Conservation (phyloP, 2,888 invertebrate species). For the Diarsia dahlii region DNA sequence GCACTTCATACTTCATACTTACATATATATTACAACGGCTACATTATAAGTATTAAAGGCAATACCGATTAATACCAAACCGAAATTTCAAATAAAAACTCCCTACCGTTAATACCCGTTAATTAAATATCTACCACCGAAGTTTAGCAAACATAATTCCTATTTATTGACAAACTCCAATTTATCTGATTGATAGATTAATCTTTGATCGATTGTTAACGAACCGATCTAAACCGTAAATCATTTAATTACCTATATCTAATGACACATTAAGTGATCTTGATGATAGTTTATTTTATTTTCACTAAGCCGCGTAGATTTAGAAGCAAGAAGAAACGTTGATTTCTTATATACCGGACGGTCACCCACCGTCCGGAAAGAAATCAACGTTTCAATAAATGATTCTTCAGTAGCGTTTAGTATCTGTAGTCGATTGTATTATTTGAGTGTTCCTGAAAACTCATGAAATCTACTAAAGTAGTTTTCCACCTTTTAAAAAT, state of each 20-base stretch:
- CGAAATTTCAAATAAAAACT: slow-evolving; percentile 3
- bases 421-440: too few relatives aligned
- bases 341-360: too few relatives aligned
- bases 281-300: slow-evolving; percentile 27
- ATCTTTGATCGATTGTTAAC: slow-evolving; percentile 40
- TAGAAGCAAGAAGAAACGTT: background rate
- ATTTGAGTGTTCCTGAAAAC: background rate
- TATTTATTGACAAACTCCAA: slow-evolving; percentile 53
- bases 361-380: background rate
- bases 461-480: background rate
- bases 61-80: slow-evolving; percentile 5
- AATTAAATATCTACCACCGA: slow-evolving; percentile 32
- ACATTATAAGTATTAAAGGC: background rate
- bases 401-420: background rate
- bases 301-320: background rate
- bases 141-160: slow-evolving; percentile 37
- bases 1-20: too few relatives aligned
- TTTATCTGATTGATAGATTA: slow-evolving; percentile 53
- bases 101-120: slow-evolving; percentile 7
- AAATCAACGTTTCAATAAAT: background rate
- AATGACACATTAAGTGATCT: slow-evolving; percentile 31
- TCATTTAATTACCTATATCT: slow-evolving; percentile 46
- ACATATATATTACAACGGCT: too few relatives aligned
- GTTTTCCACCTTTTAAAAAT: background rate
- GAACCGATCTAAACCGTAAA: slow-evolving; percentile 35